phyloP scores from a whole-genome alignment of 2,113 vertebrate species.

The Nothocercus julius region DNA sequence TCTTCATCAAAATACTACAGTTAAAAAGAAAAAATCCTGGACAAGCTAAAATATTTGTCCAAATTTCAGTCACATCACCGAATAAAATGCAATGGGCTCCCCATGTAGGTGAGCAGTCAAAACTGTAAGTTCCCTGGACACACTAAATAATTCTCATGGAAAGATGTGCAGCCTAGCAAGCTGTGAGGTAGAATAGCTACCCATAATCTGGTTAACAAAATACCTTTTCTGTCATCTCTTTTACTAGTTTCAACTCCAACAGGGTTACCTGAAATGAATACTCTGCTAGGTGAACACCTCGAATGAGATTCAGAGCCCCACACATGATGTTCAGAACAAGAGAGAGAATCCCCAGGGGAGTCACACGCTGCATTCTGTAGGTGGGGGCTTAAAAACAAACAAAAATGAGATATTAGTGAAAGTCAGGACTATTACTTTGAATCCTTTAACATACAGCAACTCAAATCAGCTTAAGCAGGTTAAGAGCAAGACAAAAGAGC shows the following conservation, averaged over 20 bases:
- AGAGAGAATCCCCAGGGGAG: constrained; percentile 88
- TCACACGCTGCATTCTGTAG: constrained; percentile 87
- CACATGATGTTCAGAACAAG: constrained; percentile 96
- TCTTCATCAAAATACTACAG: background rate
- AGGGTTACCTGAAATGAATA: constrained; percentile 89
- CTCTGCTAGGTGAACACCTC: constrained; percentile 92
- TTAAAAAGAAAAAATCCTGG: background rate
- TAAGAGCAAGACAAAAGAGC: background rate
- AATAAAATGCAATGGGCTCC: background rate
- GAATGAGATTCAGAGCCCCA: constrained; percentile 91
- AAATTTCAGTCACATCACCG: background rate
- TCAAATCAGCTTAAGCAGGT: background rate
- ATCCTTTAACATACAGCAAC: background rate
- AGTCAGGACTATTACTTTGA: background rate
- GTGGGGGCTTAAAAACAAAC: constrained; percentile 72
- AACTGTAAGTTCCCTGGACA: background rate
- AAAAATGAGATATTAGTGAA: background rate
- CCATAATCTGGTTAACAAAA: background rate
- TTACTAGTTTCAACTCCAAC: background rate
- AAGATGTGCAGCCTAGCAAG: background rate
- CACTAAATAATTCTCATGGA: background rate
- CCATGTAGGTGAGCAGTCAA: background rate
- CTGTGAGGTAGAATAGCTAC: background rate
- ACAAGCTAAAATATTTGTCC: background rate
- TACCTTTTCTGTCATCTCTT: background rate